Evolutionary conservation across 2,888 invertebrate species (phyloP), one percentile per base, ranked within the genome.

Genomic region (Cerastis leucographa): DNA sequence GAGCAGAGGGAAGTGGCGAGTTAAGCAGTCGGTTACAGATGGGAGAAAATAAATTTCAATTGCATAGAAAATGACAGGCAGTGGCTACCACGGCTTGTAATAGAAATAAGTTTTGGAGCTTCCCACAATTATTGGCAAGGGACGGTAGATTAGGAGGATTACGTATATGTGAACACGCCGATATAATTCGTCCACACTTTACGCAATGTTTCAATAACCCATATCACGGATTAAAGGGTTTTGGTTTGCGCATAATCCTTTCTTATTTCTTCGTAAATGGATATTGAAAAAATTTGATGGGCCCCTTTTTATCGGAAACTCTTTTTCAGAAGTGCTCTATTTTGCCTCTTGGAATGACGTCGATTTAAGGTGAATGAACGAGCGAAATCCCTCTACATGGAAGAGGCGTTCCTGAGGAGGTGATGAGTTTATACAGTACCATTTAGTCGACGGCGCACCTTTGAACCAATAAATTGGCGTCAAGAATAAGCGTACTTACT

Each of bases 351-450:
- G 91, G 91, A 96, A 96, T 95, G 95, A 95, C 94, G 94, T 93
- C 96, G 94, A 96, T 96, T 96, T 96, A 96, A 95, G 95, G 94
- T 95, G 96, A 96, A 96, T 95, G 95, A 96, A 96, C 95, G 95
- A 95, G 95, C 94, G 87, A 94, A 95, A 96, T 95, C 94, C 93
- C 91, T 92, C 92, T 93, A 96, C 96, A 96, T 91, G 96, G 93
- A 96, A 96, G 93, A 94, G 96, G 96, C 96, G 96, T 95, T 89
- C 89, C 95, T 92, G 92, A 91, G 91, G 88, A 95, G 95, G 95
- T 95, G 96, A 96, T 95, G 96, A 95, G 94, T 95, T 94, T 95
- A 95, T 95, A 94, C 93, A 93, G 93, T 92, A 93, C 94, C 94
- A 94, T 95, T 94, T 94, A 94, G 94, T 93, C 93, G 93, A 94